These are phyloP conservation scores for Xestia xanthographa DNA, from an alignment of 2,888 invertebrate genomes.

Conservation along the genomic window DNA sequence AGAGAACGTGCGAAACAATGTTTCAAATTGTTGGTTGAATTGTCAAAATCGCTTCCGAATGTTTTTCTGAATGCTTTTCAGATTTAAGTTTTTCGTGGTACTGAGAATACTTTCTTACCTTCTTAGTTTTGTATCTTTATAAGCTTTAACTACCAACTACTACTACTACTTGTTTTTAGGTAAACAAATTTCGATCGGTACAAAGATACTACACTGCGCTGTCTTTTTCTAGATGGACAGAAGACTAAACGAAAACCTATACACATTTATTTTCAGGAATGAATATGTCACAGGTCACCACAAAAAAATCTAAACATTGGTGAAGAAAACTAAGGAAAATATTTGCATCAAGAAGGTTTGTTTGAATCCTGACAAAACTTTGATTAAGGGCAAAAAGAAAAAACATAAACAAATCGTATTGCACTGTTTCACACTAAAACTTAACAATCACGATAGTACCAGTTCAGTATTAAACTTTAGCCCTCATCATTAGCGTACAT, in stretches of 20 bases:
- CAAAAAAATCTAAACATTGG: background rate
- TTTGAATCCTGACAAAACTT: background rate
- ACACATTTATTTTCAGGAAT: background rate
- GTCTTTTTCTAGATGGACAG: background rate
- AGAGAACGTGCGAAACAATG: slow-evolving; percentile 68
- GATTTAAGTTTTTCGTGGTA: slow-evolving; percentile 29
- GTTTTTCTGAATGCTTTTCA: slow-evolving; percentile 50
- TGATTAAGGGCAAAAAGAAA: background rate
- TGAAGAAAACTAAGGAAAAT: background rate
- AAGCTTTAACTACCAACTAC: background rate
- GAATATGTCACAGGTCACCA: background rate
- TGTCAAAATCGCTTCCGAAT: slow-evolving; percentile 65
- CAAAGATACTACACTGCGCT: no score
- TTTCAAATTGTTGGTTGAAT: slow-evolving; percentile 74
- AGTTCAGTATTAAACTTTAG: background rate
- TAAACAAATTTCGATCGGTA: background rate
- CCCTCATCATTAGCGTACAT: slow-evolving; percentile 4
- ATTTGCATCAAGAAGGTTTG: background rate
- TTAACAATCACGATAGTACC: background rate
- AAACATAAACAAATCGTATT: background rate
- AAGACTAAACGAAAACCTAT: background rate
- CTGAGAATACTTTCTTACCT: background rate
- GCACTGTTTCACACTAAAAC: no score
- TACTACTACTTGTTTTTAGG: no score
- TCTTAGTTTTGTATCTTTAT: background rate